Conservation (phyloP, 2,113 vertebrate genomes). For the Anoplopoma fimbria region DNA sequence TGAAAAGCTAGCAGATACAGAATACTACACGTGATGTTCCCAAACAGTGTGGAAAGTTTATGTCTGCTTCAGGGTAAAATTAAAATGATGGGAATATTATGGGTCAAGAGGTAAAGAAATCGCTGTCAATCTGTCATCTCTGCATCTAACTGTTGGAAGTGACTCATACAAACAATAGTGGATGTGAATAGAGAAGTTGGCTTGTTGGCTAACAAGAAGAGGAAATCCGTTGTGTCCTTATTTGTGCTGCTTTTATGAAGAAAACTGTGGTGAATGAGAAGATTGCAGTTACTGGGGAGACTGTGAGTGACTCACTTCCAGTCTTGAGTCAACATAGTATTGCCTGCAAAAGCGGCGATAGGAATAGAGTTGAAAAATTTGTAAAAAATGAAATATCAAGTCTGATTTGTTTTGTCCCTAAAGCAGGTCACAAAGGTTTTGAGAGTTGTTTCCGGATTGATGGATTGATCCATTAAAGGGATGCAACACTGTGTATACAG, state of each 20-base stretch:
- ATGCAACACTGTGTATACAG: neutral
- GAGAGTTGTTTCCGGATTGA: neutral
- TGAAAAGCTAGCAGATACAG: neutral
- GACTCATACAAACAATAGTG: conserved; percentile 62
- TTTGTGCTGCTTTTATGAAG: conserved; percentile 64
- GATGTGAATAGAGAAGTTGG: conserved; percentile 56
- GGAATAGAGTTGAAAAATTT: neutral
- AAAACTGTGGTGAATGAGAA: conserved; percentile 64
- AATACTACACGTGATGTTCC: neutral
- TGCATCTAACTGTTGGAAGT: conserved; percentile 18
- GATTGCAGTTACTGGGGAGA: conserved; percentile 59
- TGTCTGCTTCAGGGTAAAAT: neutral
- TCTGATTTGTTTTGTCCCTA: neutral
- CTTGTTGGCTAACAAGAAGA: conserved; percentile 48
- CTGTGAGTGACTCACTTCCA: conserved; percentile 54
- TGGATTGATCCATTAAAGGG: neutral
- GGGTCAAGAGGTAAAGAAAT: conserved; percentile 33
- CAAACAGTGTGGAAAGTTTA: neutral
- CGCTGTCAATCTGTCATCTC: neutral
- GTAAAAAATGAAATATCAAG: neutral
- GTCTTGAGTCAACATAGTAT: neutral
- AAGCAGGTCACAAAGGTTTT: conserved; percentile 5
- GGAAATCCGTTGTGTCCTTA: conserved; percentile 76
- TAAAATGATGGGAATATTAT: conserved; percentile 27
- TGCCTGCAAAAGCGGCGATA: conserved; percentile 12